These are phyloP conservation scores for Dermatemys mawii DNA, from an alignment of 2,113 vertebrate genomes.

Conservation along the genomic window DNA sequence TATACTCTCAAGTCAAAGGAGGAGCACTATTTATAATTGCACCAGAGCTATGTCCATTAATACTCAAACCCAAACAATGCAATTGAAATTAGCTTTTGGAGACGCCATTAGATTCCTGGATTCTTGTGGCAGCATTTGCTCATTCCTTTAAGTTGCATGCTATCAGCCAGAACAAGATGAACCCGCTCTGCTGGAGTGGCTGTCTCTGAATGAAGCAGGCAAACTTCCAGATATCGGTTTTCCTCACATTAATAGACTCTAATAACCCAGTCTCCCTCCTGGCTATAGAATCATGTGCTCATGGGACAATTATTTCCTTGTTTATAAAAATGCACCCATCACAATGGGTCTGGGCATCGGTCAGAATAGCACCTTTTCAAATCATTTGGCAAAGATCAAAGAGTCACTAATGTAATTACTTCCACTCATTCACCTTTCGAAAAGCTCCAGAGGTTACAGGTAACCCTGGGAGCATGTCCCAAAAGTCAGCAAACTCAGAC, in stretches of 20 bases:
- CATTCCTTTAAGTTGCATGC: background rate
- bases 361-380: background rate
- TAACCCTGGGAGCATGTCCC: background rate
- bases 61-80: background rate
- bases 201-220: background rate
- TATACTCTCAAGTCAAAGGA: background rate
- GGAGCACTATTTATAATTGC: background rate
- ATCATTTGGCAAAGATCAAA: background rate
- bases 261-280: background rate
- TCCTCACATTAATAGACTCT: background rate
- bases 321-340: slow-evolving; percentile 1
- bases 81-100: background rate
- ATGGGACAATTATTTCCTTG: background rate
- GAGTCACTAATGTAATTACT: background rate
- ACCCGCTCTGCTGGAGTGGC: background rate
- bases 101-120: background rate
- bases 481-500: background rate
- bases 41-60: background rate
- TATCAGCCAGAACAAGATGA: background rate
- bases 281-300: background rate
- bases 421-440: background rate
- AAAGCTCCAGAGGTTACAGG: background rate
- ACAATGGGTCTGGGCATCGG: background rate
- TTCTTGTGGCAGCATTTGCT: background rate
- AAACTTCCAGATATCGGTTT: background rate